A percentile compares a stretch with the other conserved stretches of the same genome.
Evolutionary conservation across 2,888 invertebrate genomes (phyloP).

Genomic region (Adelphocoris suturalis): DNA sequence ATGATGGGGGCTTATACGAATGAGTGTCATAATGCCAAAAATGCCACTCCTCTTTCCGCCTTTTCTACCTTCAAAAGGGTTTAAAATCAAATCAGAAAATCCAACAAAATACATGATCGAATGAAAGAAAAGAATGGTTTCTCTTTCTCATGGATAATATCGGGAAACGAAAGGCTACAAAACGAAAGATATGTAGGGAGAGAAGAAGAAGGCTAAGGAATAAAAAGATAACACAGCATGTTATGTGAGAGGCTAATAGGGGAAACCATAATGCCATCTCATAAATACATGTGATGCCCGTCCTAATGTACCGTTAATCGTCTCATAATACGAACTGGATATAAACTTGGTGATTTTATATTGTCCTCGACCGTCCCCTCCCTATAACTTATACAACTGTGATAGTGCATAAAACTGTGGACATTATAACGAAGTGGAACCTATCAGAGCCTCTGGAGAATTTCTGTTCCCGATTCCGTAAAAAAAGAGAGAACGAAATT

Average conservation of each 20-base stretch:
- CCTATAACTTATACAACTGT: slow-evolving; percentile 66
- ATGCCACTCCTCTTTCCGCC: no score
- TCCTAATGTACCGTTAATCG: slow-evolving; percentile 72
- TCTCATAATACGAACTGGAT: slow-evolving; percentile 60
- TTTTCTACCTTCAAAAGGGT: no score
- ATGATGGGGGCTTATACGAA: no score
- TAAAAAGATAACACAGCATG: slow-evolving; percentile 62
- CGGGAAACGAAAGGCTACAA: slow-evolving; percentile 26
- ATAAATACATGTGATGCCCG: slow-evolving; percentile 67
- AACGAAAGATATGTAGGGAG: slow-evolving; percentile 52
- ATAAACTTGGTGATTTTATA: slow-evolving; percentile 71
- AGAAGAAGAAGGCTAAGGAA: slow-evolving; percentile 52
- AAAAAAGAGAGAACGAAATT: slow-evolving; percentile 35
- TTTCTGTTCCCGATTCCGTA: slow-evolving; percentile 53
- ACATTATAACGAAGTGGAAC: slow-evolving; percentile 68
- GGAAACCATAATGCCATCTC: slow-evolving; percentile 60
- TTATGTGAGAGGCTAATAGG: slow-evolving; percentile 70
- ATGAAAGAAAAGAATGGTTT: neutral
- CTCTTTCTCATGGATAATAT: slow-evolving; percentile 45
- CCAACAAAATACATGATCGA: slow-evolving; percentile 28
- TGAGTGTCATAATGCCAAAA: no score
- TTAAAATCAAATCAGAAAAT: neutral
- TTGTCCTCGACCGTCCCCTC: slow-evolving; percentile 67
- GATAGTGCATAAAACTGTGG: slow-evolving; percentile 64
- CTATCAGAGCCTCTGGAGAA: slow-evolving; percentile 57